Percentiles rank a stretch among this genome's conserved stretches.
Evolutionary conservation across 2,113 vertebrate species (phyloP).

Genomic region (Trematomus loennbergii): DNA sequence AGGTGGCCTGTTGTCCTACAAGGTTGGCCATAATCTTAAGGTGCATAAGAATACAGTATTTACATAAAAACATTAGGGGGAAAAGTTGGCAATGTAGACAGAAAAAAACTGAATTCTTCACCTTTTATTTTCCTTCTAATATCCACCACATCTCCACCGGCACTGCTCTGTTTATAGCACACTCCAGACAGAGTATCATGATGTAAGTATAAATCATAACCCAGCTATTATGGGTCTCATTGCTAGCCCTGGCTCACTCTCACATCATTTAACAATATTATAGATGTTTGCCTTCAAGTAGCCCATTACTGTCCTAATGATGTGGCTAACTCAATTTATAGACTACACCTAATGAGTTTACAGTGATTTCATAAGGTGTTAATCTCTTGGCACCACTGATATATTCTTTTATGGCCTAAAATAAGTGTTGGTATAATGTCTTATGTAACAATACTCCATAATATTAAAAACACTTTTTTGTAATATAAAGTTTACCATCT

Average conservation of each 20-base stretch:
- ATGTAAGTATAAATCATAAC: neutral
- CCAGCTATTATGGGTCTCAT: neutral
- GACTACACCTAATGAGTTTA: neutral
- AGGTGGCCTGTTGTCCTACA: neutral
- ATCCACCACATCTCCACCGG: neutral
- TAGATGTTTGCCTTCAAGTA: neutral
- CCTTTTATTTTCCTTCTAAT: neutral
- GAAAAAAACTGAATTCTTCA: constrained; percentile 16
- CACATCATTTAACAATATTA: neutral
- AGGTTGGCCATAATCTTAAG: constrained; percentile 30
- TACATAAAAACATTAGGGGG: constrained; percentile 18
- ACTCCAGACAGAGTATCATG: neutral
- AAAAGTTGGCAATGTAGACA: neutral
- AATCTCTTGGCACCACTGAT: neutral
- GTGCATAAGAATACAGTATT: constrained; percentile 57
- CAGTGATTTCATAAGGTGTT: neutral
- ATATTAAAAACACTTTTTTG: neutral
- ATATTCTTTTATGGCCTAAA: neutral
- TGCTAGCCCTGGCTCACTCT: neutral
- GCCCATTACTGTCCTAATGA: neutral
- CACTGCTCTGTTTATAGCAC: neutral
- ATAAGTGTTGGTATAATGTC: neutral
- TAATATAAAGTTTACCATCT: neutral
- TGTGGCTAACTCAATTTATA: neutral
- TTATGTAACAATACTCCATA: neutral